These are phyloP conservation scores for Oncorhynchus masou DNA, from an alignment of 2,113 vertebrate genomes.

Conservation along the genomic window DNA sequence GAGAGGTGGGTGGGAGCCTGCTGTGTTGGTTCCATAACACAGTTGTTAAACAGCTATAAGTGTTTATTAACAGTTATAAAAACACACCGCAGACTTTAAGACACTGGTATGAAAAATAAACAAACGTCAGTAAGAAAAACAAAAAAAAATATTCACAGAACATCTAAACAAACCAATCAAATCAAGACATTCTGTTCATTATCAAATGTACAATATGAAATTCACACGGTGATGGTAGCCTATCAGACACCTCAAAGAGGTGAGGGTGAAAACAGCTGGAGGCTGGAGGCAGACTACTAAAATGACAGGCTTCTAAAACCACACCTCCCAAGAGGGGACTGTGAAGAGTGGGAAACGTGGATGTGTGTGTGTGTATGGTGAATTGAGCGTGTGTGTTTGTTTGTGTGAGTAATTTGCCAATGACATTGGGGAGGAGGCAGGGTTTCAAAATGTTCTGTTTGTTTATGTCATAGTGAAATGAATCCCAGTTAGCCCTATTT, in stretches of 20 bases:
- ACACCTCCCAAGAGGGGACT: not conserved
- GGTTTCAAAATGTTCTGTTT: not conserved
- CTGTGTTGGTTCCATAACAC: not conserved
- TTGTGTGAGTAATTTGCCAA: constrained; percentile 14
- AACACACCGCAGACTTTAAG: constrained; percentile 9
- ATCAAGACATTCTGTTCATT: not conserved
- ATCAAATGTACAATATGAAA: not conserved
- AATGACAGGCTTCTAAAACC: constrained; percentile 19
- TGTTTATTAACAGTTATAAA: constrained; percentile 10
- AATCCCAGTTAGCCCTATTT: constrained; percentile 1
- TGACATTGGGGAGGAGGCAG: not conserved
- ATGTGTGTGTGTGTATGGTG: not conserved
- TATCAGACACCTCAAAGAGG: not conserved
- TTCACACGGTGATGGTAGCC: not conserved
- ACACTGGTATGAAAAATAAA: not conserved
- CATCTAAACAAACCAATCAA: constrained; percentile 13
- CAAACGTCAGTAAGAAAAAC: not conserved
- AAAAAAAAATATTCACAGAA: not conserved
- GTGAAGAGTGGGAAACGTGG: not conserved
- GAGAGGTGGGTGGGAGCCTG: not conserved
- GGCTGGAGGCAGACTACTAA: constrained; percentile 7
- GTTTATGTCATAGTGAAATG: not conserved
- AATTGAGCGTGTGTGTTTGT: not conserved
- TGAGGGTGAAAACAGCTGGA: not conserved
- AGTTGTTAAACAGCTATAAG: not conserved